Conservation (phyloP, 2,797 vertebrate species). For the Lycodopsis pacificus region DNA sequence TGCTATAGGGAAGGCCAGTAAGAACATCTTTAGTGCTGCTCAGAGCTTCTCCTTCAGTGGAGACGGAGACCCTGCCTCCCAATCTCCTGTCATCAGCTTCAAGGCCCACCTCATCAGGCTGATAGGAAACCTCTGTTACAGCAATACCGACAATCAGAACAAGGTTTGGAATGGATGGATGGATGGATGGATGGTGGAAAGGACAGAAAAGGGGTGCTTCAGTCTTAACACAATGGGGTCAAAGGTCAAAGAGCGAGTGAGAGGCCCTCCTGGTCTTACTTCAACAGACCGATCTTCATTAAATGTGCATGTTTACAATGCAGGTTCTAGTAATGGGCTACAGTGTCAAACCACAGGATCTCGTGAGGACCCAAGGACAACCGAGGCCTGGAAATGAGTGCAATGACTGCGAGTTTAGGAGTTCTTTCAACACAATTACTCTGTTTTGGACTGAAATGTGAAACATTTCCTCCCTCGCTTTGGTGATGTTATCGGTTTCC, state of each 20-base stretch:
- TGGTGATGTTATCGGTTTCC: constrained; percentile 57
- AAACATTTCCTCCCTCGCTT: constrained; percentile 41
- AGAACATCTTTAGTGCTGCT: constrained; percentile 88
- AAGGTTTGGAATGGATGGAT: constrained; percentile 83
- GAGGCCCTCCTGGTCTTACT: constrained; percentile 6
- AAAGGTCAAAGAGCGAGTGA: constrained; percentile 59
- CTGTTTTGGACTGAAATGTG: constrained; percentile 39
- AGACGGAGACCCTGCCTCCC: constrained; percentile 63
- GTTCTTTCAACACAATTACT: constrained; percentile 52
- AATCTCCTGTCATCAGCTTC: constrained; percentile 87
- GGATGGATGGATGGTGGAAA: neutral
- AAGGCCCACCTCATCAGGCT: constrained; percentile 96
- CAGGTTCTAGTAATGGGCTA: neutral
- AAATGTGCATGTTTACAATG: constrained; percentile 25
- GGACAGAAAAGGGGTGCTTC: neutral
- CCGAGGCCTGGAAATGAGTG: constrained; percentile 29
- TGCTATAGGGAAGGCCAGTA: constrained; percentile 86
- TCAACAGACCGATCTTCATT: neutral
- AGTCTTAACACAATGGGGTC: constrained; percentile 34
- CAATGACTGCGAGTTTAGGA: neutral
- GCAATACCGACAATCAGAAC: constrained; percentile 90
- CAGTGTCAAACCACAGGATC: constrained; percentile 11
- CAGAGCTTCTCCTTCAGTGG: constrained; percentile 82
- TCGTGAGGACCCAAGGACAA: constrained; percentile 10
- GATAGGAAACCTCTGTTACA: constrained; percentile 94